These are phyloP conservation scores for Alectoris magna DNA, from an alignment of 2,797 vertebrate species.

Conservation along the genomic window DNA sequence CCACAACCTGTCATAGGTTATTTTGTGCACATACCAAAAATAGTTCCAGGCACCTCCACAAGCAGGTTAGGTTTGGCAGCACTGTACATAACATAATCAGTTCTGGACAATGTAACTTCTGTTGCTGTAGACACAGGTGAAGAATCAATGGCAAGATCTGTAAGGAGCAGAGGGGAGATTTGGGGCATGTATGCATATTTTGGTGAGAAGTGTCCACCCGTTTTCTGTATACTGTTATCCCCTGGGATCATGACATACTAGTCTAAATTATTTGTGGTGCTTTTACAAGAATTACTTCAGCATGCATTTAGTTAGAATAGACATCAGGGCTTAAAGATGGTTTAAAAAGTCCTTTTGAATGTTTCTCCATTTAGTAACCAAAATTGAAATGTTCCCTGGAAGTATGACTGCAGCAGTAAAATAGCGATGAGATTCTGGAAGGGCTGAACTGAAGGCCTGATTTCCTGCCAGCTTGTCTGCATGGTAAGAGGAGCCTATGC, in stretches of 20 bases:
- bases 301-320: not conserved
- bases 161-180: not conserved
- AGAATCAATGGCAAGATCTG: not conserved
- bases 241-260: not conserved
- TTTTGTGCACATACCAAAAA: not conserved
- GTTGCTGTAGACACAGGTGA: not conserved
- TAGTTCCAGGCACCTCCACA: not conserved
- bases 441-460: not conserved
- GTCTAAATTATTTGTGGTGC: not conserved
- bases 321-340: not conserved
- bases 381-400: not conserved
- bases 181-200: not conserved
- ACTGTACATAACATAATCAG: rapidly evolving
- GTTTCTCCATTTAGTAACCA: not conserved
- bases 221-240: not conserved
- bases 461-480: not conserved
- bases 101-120: not conserved
- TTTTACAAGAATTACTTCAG: not conserved
- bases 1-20: not conserved
- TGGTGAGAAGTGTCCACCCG: not conserved
- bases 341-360: not conserved
- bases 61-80: not conserved
- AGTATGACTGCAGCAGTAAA: not conserved
- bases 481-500: not conserved
- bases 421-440: not conserved